A percentile compares a stretch with the other conserved stretches of the same genome.
These are phyloP conservation scores for Xenotilapia leptura DNA, from an alignment of 2,113 vertebrate species.

Conservation along the genomic window DNA sequence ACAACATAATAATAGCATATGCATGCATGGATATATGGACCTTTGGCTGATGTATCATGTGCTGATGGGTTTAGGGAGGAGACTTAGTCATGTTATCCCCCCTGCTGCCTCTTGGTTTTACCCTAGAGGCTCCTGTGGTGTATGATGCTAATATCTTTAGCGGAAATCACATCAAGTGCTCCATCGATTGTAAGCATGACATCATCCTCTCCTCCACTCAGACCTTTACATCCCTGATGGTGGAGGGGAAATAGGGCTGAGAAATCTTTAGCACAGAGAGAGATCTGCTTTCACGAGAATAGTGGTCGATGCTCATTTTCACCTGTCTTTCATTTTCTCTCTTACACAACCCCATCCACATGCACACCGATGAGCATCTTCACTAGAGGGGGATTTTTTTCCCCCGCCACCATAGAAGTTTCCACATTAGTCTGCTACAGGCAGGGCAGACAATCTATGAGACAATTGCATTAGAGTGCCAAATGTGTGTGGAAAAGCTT, in stretches of 20 bases:
- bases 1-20: not conserved
- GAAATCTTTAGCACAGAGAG: conserved; percentile 14
- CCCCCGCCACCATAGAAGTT: conserved; percentile 1
- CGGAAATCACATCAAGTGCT: conserved; percentile 49
- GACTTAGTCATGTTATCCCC: not conserved
- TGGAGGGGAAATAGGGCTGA: not conserved
- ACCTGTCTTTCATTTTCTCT: not conserved
- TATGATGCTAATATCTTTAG: conserved; percentile 51
- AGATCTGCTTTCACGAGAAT: conserved; percentile 47
- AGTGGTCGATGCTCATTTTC: not conserved
- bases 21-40: not conserved
- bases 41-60: not conserved
- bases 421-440: conserved; percentile 50
- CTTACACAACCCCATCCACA: not conserved
- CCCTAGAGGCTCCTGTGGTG: conserved; percentile 23
- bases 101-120: conserved; percentile 2
- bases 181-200: conserved; percentile 56
- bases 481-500: conserved; percentile 15
- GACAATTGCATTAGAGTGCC: conserved; percentile 38
- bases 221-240: not conserved
- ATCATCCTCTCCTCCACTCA: conserved; percentile 36
- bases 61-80: conserved; percentile 1
- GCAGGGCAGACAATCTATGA: conserved; percentile 13
- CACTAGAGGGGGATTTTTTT: not conserved
- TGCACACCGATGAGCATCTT: not conserved